Percentiles rank a stretch among this genome's conserved stretches.
Evolutionary conservation across 2,797 vertebrate species (phyloP).

Genomic region (Crax fasciolata): DNA sequence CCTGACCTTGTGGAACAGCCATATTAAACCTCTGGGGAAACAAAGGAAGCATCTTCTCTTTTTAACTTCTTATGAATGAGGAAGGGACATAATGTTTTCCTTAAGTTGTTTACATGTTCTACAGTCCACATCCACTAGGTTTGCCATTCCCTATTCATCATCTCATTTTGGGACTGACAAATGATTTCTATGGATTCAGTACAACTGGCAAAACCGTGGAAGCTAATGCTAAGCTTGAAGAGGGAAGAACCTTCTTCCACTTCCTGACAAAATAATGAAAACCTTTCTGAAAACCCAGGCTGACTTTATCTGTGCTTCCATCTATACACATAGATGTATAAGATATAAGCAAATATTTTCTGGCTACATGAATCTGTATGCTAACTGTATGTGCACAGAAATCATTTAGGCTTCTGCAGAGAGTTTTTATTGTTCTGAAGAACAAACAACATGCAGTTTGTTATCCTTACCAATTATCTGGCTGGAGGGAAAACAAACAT

Average conservation of each 20-base stretch:
- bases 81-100: background rate
- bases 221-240: background rate
- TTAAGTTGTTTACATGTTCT: background rate
- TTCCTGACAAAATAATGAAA: background rate
- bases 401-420: background rate
- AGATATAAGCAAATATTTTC: background rate
- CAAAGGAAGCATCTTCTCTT: background rate
- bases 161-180: background rate
- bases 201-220: background rate
- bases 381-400: background rate
- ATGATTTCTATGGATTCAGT: background rate
- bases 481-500: background rate
- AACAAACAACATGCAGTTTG: background rate
- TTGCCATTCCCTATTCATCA: background rate
- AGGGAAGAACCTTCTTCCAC: background rate
- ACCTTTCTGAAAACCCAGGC: background rate
- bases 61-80: background rate
- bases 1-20: background rate
- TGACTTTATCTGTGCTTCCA: background rate
- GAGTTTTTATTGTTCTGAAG: background rate
- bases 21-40: background rate
- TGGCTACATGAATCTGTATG: background rate
- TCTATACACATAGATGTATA: background rate
- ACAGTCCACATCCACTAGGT: background rate
- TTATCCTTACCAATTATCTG: background rate